A percentile compares a stretch with the other conserved stretches of the same genome.
Evolutionary conservation across 2,113 vertebrate genomes (phyloP).

Genomic region (Sprattus sprattus): DNA sequence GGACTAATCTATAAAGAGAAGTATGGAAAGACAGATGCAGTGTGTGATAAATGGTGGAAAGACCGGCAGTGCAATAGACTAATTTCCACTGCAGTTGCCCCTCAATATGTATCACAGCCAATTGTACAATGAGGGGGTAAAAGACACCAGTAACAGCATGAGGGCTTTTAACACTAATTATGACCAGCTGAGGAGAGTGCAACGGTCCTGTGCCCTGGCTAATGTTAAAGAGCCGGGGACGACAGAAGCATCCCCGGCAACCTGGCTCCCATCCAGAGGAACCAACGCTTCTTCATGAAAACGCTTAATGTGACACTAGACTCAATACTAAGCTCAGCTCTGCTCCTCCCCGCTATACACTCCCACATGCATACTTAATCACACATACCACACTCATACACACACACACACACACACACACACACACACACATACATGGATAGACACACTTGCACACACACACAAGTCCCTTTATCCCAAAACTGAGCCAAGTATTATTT

Average conservation of each 20-base stretch:
- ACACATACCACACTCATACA: not conserved
- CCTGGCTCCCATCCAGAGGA: conserved; percentile 19
- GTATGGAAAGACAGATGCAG: not conserved
- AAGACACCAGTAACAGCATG: not conserved
- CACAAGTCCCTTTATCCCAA: not conserved
- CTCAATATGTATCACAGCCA: not conserved
- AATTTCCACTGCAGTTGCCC: not conserved
- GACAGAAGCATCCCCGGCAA: not conserved
- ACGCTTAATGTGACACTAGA: conserved; percentile 28
- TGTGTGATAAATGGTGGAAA: not conserved
- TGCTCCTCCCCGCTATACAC: not conserved
- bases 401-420: not conserved
- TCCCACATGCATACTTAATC: not conserved
- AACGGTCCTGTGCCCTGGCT: not conserved
- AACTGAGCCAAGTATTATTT: not conserved
- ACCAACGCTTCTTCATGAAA: conserved; percentile 31
- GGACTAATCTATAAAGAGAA: not conserved
- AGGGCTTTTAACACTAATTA: conserved; percentile 4
- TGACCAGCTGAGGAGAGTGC: not conserved
- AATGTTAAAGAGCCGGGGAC: not conserved
- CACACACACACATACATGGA: not conserved
- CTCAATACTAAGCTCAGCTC: conserved; percentile 33
- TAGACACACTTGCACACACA: not conserved
- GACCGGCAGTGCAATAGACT: not conserved
- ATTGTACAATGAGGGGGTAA: not conserved